Base-by-base conservation (phyloP, 2,113 vertebrate genomes). In the Sigmodon hispidus region DNA sequence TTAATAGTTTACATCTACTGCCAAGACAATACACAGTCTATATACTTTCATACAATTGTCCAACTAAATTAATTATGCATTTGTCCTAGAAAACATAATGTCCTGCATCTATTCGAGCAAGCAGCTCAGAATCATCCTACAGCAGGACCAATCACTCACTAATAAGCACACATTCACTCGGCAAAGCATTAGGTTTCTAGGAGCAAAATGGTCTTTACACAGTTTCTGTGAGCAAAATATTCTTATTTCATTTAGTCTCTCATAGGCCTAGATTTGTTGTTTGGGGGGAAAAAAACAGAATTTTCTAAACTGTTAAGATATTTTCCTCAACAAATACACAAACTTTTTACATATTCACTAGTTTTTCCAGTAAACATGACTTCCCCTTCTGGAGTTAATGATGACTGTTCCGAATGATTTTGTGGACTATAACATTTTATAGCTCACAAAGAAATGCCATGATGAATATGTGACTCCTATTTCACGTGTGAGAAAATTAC, bases 401-500 rank as follows among this genome's bases (percentile, higher is more conserved):
- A 90, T 76, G 40, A 11, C 40, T 86, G 12, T 88, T 89, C 29
- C 59, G 75, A 81, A 81, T 40, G 36, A 91, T 90, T 94, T 6
- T 72, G 83, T 70, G 40, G 52, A 90, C 61, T 67, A 76, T 75
- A 72, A 63, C 11, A 43, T 83, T 77, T 94, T 84, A 65, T 91
- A 93, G 90, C 87, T 94, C 65, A 85, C 36, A 67, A 40, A 92
- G 45, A 91, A 92, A 81, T 77, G 88, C 45, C 26, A 65, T 36
- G 34, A 93, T 36, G 26, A 67, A 61, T 94, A n/a, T 85, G 3
- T 80, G 87, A 81, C 45, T 92, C n/a, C 43, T 90, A 55, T 72
- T 77, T 83, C 87, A 95, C 21, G 65, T 26, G 31, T 72, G 52
- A 96, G 22, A 2, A 85, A 91, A 96, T 69, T 89, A 67, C 83